These are phyloP conservation scores for Lucinisca nassula DNA, from an alignment of 2,888 invertebrate genomes.

Conservation along the genomic window DNA sequence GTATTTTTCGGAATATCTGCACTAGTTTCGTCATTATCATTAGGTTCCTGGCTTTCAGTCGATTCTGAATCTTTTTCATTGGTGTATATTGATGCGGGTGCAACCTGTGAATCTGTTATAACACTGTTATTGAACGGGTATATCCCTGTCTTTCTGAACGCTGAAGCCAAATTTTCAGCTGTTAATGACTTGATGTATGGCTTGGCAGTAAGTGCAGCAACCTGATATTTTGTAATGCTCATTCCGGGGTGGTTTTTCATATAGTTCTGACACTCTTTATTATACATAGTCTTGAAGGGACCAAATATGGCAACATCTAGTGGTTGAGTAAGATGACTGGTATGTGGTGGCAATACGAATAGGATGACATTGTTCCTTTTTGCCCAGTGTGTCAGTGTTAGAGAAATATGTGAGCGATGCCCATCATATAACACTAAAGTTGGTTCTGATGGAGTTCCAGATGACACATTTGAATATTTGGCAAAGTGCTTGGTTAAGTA, in stretches of 20 bases:
- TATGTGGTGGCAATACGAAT: conserved; percentile 60
- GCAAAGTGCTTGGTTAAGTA: not conserved
- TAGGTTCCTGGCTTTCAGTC: no score
- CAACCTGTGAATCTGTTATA: not conserved
- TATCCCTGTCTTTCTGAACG: conserved; percentile 15
- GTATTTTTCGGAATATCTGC: no score
- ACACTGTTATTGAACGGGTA: conserved; percentile 2
- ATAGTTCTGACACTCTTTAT: conserved; percentile 56
- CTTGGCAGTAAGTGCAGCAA: conserved; percentile 5
- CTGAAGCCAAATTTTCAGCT: not conserved
- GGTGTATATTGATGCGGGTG: not conserved
- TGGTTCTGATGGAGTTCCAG: not conserved
- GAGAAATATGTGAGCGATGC: conserved; percentile 44
- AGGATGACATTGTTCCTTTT: conserved; percentile 47
- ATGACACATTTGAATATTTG: not conserved
- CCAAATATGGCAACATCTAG: conserved; percentile 54
- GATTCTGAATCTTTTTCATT: no score
- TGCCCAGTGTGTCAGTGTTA: conserved; percentile 52
- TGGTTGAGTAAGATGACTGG: conserved; percentile 56
- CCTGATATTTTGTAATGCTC: not conserved
- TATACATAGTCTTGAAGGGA: conserved; percentile 47
- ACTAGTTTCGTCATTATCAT: no score
- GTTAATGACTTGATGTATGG: conserved; percentile 9
- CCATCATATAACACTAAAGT: conserved; percentile 59
- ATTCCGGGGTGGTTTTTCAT: not conserved